These are phyloP conservation scores for Sparus aurata DNA, from an alignment of 2,797 vertebrate genomes.

Conservation along the genomic window DNA sequence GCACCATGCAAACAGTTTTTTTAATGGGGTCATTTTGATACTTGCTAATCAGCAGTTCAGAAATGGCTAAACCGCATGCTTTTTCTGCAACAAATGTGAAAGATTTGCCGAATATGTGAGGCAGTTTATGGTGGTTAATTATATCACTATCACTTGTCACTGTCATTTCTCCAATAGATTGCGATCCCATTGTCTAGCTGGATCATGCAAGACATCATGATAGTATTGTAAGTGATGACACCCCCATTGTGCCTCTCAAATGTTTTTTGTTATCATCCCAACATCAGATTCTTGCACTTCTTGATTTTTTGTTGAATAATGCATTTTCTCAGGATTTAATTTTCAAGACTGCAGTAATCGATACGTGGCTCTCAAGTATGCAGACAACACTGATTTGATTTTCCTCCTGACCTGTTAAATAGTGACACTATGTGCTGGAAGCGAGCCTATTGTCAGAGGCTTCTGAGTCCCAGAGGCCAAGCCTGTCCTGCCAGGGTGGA, in stretches of 20 bases:
- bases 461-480: conserved; percentile 50
- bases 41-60: neutral
- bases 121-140: conserved; percentile 3
- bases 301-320: neutral
- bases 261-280: neutral
- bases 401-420: conserved; percentile 72
- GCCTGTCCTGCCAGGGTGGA: conserved; percentile 68
- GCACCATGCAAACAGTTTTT: neutral
- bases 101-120: neutral
- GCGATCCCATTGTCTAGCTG: neutral
- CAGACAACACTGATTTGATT: conserved; percentile 48
- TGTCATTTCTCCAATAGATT: neutral
- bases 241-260: neutral
- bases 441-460: conserved; percentile 56
- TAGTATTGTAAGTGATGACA: neutral
- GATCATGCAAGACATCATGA: neutral
- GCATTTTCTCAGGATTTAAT: neutral
- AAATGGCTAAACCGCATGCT: neutral
- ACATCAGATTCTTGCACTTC: neutral
- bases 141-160: neutral
- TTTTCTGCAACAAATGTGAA: neutral
- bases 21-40: neutral
- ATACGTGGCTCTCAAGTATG: conserved; percentile 21
- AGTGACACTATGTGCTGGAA: conserved; percentile 52
- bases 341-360: conserved; percentile 5